A percentile compares a stretch with the other conserved stretches of the same genome.
These are phyloP conservation scores for Zaprionus africanus DNA, from an alignment of 1,140 invertebrate genomes.

Conservation along the genomic window DNA sequence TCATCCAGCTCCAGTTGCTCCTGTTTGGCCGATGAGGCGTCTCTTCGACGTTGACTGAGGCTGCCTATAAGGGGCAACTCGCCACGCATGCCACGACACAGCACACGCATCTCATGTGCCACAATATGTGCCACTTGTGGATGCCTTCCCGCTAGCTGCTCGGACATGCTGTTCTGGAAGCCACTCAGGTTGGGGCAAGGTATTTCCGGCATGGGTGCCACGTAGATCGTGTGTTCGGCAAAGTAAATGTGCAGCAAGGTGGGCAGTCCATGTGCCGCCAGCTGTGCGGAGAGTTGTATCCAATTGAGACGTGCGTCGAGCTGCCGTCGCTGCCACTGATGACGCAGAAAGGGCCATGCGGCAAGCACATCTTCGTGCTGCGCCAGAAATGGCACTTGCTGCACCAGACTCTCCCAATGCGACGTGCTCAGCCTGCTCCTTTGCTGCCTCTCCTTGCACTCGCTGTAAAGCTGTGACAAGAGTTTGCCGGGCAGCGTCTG, in stretches of 20 bases:
- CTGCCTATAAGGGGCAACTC: constrained; percentile 50
- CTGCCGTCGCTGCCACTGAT: constrained; percentile 60
- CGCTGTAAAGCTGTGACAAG: constrained; percentile 55
- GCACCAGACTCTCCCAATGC: constrained; percentile 52
- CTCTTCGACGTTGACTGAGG: constrained; percentile 1
- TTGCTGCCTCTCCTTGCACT: constrained; percentile 45
- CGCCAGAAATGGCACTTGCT: constrained; percentile 58
- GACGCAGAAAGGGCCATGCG: constrained; percentile 63
- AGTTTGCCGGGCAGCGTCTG: constrained; percentile 52
- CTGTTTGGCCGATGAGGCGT: background rate
- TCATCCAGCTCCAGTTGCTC: constrained; percentile 59
- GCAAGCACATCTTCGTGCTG: constrained; percentile 31
- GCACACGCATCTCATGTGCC: constrained; percentile 57
- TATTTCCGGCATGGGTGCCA: constrained; percentile 58
- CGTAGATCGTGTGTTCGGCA: constrained; percentile 66
- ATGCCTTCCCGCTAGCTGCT: constrained; percentile 36
- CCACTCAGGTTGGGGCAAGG: constrained; percentile 45
- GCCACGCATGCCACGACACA: constrained; percentile 68
- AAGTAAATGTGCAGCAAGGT: constrained; percentile 73
- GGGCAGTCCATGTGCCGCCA: constrained; percentile 68
- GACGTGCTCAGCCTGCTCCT: background rate
- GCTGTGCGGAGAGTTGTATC: constrained; percentile 62
- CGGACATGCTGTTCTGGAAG: constrained; percentile 39
- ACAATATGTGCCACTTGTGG: constrained; percentile 58
- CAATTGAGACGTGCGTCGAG: constrained; percentile 59